A percentile compares a stretch with the other conserved stretches of the same genome.
phyloP scores from a whole-genome alignment of 2,888 invertebrate genomes.

The Mythimna loreyi region DNA sequence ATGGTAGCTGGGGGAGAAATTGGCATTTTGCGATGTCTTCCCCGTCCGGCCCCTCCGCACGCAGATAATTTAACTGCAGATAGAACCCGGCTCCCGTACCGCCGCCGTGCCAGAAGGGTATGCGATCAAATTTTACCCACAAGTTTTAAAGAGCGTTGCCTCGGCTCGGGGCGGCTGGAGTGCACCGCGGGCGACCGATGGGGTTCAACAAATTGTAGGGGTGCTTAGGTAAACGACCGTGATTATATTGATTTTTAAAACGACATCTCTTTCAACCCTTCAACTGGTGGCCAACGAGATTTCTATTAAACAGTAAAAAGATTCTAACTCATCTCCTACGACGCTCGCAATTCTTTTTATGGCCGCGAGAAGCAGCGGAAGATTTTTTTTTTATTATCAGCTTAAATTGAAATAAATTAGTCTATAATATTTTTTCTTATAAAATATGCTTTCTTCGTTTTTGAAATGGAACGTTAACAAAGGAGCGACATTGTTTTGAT shows the following conservation, averaged over 20 bases:
- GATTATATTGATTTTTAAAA: constrained; percentile 88
- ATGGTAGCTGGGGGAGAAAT: constrained; percentile 79
- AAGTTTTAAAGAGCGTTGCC: constrained; percentile 85
- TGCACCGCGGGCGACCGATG: constrained; percentile 75
- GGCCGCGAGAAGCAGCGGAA: neutral
- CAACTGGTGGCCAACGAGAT: constrained; percentile 44
- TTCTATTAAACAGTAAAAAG: constrained; percentile 11
- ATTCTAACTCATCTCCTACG: neutral
- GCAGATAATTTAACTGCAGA: constrained; percentile 90
- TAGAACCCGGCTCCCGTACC: constrained; percentile 81
- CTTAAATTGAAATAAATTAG: constrained; percentile 16
- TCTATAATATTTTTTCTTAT: neutral
- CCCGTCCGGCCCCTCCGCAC: constrained; percentile 80
- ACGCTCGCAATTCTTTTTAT: neutral
- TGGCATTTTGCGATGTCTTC: constrained; percentile 82
- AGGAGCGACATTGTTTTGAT: constrained; percentile 1
- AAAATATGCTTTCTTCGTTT: neutral
- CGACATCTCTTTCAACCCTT: constrained; percentile 78
- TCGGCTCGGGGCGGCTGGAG: constrained; percentile 71
- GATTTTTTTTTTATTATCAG: constrained; percentile 12
- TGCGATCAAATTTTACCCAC: constrained; percentile 86
- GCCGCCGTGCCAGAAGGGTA: constrained; percentile 76
- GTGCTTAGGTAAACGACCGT: constrained; percentile 86
- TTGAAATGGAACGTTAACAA: neutral
- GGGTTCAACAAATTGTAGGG: constrained; percentile 87